Evolutionary conservation across 2,888 invertebrate genomes (phyloP), one percentile per base, ranked within the genome.

Genomic region (Coelopa pilipes): DNA sequence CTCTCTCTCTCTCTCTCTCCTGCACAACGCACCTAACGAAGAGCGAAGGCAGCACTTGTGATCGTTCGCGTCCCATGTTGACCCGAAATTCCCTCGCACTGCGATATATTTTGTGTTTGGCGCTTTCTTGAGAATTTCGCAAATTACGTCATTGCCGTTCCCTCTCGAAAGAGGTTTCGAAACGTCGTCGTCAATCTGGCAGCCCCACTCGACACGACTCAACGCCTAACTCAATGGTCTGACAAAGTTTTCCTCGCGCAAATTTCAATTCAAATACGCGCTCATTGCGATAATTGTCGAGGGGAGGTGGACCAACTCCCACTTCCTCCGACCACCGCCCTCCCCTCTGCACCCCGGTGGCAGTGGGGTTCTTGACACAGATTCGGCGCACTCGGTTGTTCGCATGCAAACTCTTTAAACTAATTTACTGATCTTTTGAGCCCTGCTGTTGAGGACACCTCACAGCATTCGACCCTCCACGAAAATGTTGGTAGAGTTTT

Each of bases 351-450:
- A 53, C 21, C 21, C 60, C 15, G 12, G 3, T 24, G 34, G 24
- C 60, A 2, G 17, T 19, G 15, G 1, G 10, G 34, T 62, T 19
- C 60, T 62, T 62, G 60, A 62, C 60, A 62, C 60, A 62, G 21
- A 19, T 24, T 62, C 24, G 21, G 21, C 9, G 34, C 60, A 24
- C 60, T 59, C 59, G n/a, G 34, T 11, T 19, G 11, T 57, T 57
- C 17, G 34, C 60, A 62, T 62, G 60, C 24, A 21, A 62, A 62
- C 60, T 62, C 12, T 62, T 62, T 62, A 62, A 62, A 62, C 60
- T 62, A 62, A 62, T 62, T 62, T 62, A 62, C 60, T 62, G 24
- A 62, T 62, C 21, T 62, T 62, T 62, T 62, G 12, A 62, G 60
- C 60, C 19, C 21, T 24, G 60, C 10, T 62, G 21, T 34, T 62